Conservation (phyloP, 2,797 vertebrate species). For the Aphelocoma californica region DNA sequence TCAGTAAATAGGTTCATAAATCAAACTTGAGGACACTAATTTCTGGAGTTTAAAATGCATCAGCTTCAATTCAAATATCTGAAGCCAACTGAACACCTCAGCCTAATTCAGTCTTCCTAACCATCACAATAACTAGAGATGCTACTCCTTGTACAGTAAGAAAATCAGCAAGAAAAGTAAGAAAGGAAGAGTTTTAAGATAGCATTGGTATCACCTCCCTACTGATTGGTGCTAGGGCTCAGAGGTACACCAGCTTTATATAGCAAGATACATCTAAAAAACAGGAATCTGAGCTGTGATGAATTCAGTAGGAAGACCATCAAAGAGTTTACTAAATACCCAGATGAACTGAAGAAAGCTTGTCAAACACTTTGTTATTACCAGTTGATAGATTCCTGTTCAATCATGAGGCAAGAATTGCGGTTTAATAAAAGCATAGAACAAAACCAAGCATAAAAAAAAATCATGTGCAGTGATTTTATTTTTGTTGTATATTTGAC, state of each 20-base stretch:
- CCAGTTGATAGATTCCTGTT: not conserved
- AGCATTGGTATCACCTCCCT: not conserved
- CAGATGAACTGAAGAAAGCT: not conserved
- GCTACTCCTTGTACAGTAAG: not conserved
- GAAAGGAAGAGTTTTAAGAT: not conserved
- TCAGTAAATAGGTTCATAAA: not conserved
- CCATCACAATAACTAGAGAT: not conserved
- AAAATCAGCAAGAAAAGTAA: not conserved
- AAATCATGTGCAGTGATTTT: conserved; percentile 48
- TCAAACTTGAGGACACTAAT: not conserved
- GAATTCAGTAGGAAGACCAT: not conserved
- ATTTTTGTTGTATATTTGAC: conserved; percentile 65
- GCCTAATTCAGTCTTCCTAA: not conserved
- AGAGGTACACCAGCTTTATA: not conserved
- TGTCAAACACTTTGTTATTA: not conserved
- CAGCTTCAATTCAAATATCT: not conserved
- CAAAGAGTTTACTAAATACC: not conserved
- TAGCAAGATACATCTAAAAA: not conserved
- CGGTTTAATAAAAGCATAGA: conserved; percentile 20
- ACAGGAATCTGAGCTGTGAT: not conserved
- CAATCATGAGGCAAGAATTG: not conserved
- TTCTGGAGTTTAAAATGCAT: not conserved
- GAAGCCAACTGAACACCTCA: not conserved
- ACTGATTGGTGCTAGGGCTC: not conserved
- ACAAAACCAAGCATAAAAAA: conserved; percentile 48